Evolutionary conservation across 2,888 invertebrate species (phyloP).

Genomic region (Dugesia japonica): DNA sequence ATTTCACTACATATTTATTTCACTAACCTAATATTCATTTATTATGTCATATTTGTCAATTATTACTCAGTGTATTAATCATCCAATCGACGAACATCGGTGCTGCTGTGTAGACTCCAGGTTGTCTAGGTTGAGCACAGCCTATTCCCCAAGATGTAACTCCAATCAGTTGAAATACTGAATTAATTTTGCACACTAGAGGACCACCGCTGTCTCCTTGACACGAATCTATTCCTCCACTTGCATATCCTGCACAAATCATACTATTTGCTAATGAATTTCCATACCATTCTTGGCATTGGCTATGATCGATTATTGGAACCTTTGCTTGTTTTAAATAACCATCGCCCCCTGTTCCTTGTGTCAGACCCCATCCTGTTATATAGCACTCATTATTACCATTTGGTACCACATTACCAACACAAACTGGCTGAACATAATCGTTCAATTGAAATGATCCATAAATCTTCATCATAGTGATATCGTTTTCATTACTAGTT

Average conservation of each 20-base stretch:
- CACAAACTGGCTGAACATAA: not conserved
- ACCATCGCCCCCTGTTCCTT: not conserved
- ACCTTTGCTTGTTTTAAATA: slow-evolving; percentile 23
- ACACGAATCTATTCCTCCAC: slow-evolving; percentile 20
- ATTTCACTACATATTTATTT: no score
- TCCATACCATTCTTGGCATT: slow-evolving; percentile 12
- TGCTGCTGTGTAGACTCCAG: not conserved
- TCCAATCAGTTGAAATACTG: not conserved
- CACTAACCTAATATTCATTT: no score
- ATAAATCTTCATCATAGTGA: not conserved
- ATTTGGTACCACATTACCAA: not conserved
- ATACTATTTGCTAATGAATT: not conserved
- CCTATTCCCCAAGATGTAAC: not conserved
- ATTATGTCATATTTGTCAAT: no score
- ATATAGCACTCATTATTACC: not conserved
- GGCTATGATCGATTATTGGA: not conserved
- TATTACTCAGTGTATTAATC: not conserved
- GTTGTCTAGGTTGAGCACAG: not conserved
- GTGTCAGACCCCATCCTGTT: not conserved
- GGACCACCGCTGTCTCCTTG: slow-evolving; percentile 1
- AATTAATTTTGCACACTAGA: not conserved
- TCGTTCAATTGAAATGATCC: not conserved
- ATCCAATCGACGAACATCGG: not conserved
- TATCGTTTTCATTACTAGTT: not conserved
- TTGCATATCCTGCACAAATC: slow-evolving; percentile 17